Evolutionary conservation across 37 sponge, comb jelly and placozoan species (phyloP).

Genomic region (Hormiphora californensis): DNA sequence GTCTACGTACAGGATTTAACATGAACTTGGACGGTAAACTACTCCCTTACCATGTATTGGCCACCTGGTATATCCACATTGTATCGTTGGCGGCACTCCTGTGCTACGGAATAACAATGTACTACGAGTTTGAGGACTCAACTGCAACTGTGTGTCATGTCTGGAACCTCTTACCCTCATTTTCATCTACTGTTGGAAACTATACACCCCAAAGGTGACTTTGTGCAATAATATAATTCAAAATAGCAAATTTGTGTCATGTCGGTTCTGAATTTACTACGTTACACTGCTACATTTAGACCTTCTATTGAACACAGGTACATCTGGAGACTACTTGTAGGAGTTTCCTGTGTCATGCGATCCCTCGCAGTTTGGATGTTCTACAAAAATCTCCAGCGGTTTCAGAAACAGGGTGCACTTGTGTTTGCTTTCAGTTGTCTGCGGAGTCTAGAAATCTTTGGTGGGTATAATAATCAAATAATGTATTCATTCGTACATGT

Average conservation of each 20-base stretch:
- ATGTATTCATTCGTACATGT: neutral
- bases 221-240: too few relatives aligned
- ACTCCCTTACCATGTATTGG: neutral
- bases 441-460: neutral
- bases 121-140: constrained; percentile 2
- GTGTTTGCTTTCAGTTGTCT: neutral
- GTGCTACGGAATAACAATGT: constrained; percentile 33
- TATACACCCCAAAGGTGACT: constrained; percentile 45
- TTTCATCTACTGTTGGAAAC: constrained; percentile 47
- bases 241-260: too few relatives aligned
- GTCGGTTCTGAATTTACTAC: too few relatives aligned
- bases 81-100: constrained; percentile 9
- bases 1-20: too few relatives aligned
- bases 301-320: too few relatives aligned
- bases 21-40: too few relatives aligned
- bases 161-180: constrained; percentile 35
- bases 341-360: neutral
- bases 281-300: too few relatives aligned
- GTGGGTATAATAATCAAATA: neutral
- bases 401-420: neutral
- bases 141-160: neutral
- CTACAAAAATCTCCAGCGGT: neutral
- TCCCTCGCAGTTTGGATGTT: neutral
- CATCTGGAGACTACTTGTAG: constrained; percentile 23
- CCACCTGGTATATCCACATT: neutral